Evolutionary conservation across 2,888 invertebrate species (phyloP).

Genomic region (Rambutsinella grinnellia): DNA sequence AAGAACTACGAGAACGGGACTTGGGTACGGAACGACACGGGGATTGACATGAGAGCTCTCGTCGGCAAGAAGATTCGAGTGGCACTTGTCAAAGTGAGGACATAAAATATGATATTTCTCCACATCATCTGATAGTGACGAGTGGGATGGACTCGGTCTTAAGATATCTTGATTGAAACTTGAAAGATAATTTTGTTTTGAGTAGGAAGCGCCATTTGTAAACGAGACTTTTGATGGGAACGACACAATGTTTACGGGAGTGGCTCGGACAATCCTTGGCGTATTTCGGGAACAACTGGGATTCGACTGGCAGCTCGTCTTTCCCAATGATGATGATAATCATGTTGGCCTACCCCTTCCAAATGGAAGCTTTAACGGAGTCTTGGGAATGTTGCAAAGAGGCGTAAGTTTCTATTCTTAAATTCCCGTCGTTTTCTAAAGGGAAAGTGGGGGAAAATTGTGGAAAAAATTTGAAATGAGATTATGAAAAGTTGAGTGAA

Average conservation of each 20-base stretch:
- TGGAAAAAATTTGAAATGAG: background rate
- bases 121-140: background rate
- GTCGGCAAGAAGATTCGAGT: slow-evolving; percentile 54
- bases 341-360: slow-evolving; percentile 72
- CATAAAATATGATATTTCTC: no score
- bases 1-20: slow-evolving; percentile 60
- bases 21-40: slow-evolving; percentile 52
- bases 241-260: slow-evolving; percentile 72
- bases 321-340: slow-evolving; percentile 73
- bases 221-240: slow-evolving; percentile 14
- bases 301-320: slow-evolving; percentile 80
- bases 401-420: no score
- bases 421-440: no score
- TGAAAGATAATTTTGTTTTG: background rate
- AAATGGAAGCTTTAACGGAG: slow-evolving; percentile 70
- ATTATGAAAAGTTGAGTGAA: background rate
- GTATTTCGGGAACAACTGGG: slow-evolving; percentile 79
- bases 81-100: slow-evolving; percentile 61
- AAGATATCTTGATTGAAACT: no score
- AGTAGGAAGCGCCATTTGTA: slow-evolving; percentile 64
- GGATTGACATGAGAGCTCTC: slow-evolving; percentile 49
- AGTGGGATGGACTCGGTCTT: no score
- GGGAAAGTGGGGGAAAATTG: slow-evolving; percentile 1
- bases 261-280: slow-evolving; percentile 80
- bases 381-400: slow-evolving; percentile 76